Conservation (phyloP, 2,113 vertebrate genomes). For the Oreotrochilus melanogaster region DNA sequence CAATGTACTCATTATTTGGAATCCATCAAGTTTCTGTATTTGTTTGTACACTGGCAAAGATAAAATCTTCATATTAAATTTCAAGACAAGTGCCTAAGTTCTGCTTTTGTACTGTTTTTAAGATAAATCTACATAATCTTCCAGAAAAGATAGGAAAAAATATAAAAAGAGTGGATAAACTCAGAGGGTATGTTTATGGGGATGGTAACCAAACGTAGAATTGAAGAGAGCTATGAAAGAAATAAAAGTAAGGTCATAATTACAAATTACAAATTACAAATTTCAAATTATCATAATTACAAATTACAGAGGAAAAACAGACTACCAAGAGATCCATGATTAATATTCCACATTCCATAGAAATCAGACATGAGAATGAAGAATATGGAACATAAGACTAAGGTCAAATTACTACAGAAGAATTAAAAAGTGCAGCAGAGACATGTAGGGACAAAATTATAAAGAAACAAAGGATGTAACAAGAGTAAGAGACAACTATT, state of each 20-base stretch:
- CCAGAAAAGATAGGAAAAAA: not conserved
- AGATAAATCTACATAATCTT: not conserved
- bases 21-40: not conserved
- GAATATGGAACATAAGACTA: not conserved
- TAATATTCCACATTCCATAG: not conserved
- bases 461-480: not conserved
- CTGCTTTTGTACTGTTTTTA: not conserved
- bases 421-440: not conserved
- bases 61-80: constrained; percentile 23
- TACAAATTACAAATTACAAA: not conserved
- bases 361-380: not conserved
- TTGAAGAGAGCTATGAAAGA: not conserved
- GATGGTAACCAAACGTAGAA: not conserved
- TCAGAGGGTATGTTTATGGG: not conserved
- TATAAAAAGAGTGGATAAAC: not conserved
- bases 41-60: not conserved
- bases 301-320: not conserved
- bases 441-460: not conserved
- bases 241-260: not conserved
- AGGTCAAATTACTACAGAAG: not conserved
- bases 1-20: not conserved
- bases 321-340: not conserved
- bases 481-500: not conserved
- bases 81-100: not conserved
- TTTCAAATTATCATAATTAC: not conserved